A percentile compares a stretch with the other conserved stretches of the same genome.
These are phyloP conservation scores for Polyodon spathula DNA, from an alignment of 2,113 vertebrate genomes.

Conservation along the genomic window DNA sequence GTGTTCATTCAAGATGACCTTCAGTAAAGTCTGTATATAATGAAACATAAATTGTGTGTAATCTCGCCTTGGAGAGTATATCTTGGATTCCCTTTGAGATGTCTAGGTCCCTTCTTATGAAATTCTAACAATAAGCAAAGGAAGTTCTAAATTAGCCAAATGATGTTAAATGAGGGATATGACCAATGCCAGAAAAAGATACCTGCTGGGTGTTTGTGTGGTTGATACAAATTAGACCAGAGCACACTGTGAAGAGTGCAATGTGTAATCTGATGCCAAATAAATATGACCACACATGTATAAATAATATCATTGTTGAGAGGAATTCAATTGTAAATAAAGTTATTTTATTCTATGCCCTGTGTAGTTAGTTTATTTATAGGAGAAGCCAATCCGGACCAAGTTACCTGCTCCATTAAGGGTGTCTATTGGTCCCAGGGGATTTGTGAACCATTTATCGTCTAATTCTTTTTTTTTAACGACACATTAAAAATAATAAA, in stretches of 20 bases:
- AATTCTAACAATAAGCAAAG: conserved; percentile 28
- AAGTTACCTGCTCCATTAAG: too few species aligned
- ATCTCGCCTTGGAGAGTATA: neutral
- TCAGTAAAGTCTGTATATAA: neutral
- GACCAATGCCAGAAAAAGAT: conserved; percentile 10
- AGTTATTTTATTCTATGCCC: neutral
- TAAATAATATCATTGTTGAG: neutral
- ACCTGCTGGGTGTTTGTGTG: conserved; percentile 9
- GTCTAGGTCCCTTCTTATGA: neutral
- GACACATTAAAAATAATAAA: conserved; percentile 16
- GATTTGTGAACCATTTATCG: too few species aligned
- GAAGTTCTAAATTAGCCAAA: conserved; percentile 12
- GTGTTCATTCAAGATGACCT: too few species aligned
- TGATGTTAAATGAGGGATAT: conserved; percentile 30
- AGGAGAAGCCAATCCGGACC: too few species aligned
- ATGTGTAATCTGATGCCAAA: neutral
- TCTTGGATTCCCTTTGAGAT: neutral
- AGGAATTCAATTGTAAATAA: neutral
- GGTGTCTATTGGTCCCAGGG: too few species aligned
- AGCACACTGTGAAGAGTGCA: conserved; percentile 25
- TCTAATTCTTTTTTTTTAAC: too few species aligned
- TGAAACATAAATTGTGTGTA: conserved; percentile 9
- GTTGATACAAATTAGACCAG: conserved; percentile 9
- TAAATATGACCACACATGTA: neutral
- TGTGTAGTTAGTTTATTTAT: neutral